Evolutionary conservation across 2,888 invertebrate species (phyloP), one percentile per base, ranked within the genome.

Genomic region (Hyposoter didymator): DNA sequence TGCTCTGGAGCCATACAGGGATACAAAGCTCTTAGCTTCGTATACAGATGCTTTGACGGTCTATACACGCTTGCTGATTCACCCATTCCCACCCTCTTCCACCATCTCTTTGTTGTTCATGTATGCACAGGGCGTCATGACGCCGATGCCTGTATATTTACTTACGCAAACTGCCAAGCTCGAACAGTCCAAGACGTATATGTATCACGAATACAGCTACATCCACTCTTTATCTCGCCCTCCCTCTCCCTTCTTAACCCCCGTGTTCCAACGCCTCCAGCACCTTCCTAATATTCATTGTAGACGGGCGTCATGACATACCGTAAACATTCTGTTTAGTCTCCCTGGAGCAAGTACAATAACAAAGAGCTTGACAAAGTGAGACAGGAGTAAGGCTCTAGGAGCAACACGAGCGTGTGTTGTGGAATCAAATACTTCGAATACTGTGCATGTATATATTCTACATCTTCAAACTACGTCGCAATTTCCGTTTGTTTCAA

Each of bases 31-130:
- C 49, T 78, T 73, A 78, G 76, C 55, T 80, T 84, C 78, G 84
- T 84, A 84, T 52, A 39, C 28, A 55, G 80, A 78, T 84, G 86
- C 86, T 86, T 87, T 87, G 87, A 87, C 86, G 84, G 84, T 87
- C 78, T 55, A 78, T 81, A 39, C 28, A 39, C 19, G 73, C 76
- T 86, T 72, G 78, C 62, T 78, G 75, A 52, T 49, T 32, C 49
- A n/a, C n/a, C 32, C 19, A 32, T 67, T 83, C 52, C 69, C 22
- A 19, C 64, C n/a, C 45, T 52, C n/a, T 55, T 45, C 45, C 52
- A 35, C 39, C 22, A 22, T 74, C 74, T 72, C 72, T 32, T 73
- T 67, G 73, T 72, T 62, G 69, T 72, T 70, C 43, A 64, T 43
- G 73, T 59, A 47, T 73, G 73, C 76, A 73, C 43, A 78, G 49